phyloP scores from a whole-genome alignment of 2,888 invertebrate genomes.

The Spodoptera littoralis region DNA sequence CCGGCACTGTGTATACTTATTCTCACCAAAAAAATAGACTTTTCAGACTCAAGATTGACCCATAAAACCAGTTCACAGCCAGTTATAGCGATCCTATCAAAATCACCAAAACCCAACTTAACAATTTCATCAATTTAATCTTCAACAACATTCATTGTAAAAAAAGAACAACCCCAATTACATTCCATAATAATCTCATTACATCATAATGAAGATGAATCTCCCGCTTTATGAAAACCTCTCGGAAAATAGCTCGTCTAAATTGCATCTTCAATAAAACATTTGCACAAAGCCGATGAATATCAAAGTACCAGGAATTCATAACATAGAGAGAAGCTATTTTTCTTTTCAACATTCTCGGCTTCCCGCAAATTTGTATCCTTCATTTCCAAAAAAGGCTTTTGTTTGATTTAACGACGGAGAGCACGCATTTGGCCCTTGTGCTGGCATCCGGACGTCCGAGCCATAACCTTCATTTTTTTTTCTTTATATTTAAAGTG shows the following conservation, averaged over 20 bases:
- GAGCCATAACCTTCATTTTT: slow-evolving; percentile 26
- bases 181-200: slow-evolving; percentile 2
- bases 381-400: slow-evolving; percentile 51
- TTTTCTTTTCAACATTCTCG: slow-evolving; percentile 36
- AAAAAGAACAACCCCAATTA: slow-evolving; percentile 2
- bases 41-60: too few relatives aligned
- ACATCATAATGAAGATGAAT: slow-evolving; percentile 27
- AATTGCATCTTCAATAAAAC: slow-evolving; percentile 45
- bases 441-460: slow-evolving; percentile 30
- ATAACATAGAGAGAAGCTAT: slow-evolving; percentile 41
- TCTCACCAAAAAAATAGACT: too few relatives aligned
- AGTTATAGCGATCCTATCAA: too few relatives aligned
- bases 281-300: slow-evolving; percentile 48
- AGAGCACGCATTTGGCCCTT: slow-evolving; percentile 49
- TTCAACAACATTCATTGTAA: not conserved
- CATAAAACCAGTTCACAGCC: too few relatives aligned
- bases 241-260: slow-evolving; percentile 3
- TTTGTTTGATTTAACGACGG: slow-evolving; percentile 60
- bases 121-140: too few relatives aligned
- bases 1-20: too few relatives aligned
- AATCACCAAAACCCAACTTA: too few relatives aligned
- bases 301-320: slow-evolving; percentile 44
- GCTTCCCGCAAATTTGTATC: slow-evolving; percentile 48
- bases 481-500: slow-evolving; percentile 46
- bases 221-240: slow-evolving; percentile 4